These are phyloP conservation scores for Baronia brevicornis DNA, from an alignment of 2,888 invertebrate species.

Conservation along the genomic window DNA sequence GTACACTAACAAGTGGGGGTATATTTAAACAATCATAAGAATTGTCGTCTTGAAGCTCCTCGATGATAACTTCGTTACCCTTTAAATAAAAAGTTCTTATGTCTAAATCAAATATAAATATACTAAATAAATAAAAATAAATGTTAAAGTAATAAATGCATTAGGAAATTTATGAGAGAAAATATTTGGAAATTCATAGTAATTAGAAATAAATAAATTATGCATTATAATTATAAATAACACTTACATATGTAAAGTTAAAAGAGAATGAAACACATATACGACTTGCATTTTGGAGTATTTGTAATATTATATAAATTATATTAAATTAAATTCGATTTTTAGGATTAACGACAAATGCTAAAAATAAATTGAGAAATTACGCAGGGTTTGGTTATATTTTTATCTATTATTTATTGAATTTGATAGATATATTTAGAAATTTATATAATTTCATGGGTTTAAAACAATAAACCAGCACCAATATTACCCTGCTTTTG, in stretches of 20 bases:
- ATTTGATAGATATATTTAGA: constrained; percentile 4
- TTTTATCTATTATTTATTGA: constrained; percentile 2
- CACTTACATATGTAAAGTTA: constrained; percentile 12
- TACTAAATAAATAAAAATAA: no score
- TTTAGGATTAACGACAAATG: no score
- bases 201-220: constrained; percentile 17
- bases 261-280: no score
- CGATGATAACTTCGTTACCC: constrained; percentile 70
- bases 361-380: no score
- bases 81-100: constrained; percentile 71
- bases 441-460: constrained; percentile 11
- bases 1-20: constrained; percentile 57
- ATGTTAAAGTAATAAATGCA: constrained; percentile 58
- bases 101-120: constrained; percentile 64
- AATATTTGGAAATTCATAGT: no score
- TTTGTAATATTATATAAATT: no score
- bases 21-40: constrained; percentile 61
- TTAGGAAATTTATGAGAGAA: constrained; percentile 46
- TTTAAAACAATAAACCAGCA: constrained; percentile 33
- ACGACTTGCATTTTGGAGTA: no score
- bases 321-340: no score
- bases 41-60: constrained; percentile 68
- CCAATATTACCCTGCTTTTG: constrained; percentile 48
- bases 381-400: not conserved
- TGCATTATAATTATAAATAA: constrained; percentile 13